Evolutionary conservation across 2,113 vertebrate genomes (phyloP).

Genomic region (Microtus pennsylvanicus): DNA sequence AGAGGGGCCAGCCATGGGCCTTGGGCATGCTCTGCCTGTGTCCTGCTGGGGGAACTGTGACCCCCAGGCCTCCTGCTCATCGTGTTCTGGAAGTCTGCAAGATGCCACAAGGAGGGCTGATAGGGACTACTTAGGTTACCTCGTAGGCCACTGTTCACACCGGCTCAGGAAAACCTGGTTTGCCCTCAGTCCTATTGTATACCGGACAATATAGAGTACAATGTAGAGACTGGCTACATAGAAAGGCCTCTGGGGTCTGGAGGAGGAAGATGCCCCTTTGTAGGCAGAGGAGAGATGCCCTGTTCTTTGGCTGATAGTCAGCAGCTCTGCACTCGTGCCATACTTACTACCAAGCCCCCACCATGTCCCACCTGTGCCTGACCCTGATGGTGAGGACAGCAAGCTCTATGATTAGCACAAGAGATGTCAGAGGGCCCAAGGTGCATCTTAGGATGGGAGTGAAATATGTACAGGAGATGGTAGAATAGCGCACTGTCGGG

Average conservation of each 20-base stretch:
- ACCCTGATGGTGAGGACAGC: neutral
- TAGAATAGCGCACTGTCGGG: fast-evolving
- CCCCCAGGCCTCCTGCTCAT: neutral
- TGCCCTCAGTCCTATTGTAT: neutral
- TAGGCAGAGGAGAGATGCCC: neutral
- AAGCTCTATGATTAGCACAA: neutral
- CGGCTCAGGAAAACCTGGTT: too few species aligned
- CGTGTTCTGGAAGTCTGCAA: neutral
- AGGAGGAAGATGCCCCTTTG: neutral
- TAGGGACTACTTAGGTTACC: neutral
- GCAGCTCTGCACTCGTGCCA: neutral
- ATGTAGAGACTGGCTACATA: neutral
- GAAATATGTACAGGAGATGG: neutral
- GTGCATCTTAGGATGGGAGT: neutral
- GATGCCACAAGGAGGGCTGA: neutral
- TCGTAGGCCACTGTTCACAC: neutral
- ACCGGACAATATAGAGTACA: too few species aligned
- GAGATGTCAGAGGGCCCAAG: neutral
- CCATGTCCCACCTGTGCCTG: neutral
- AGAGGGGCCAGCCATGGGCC: neutral
- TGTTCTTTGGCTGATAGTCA: neutral
- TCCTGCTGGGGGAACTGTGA: neutral
- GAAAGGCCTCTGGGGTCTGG: neutral
- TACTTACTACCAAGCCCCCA: neutral
- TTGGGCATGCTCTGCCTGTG: neutral